Evolutionary conservation across 2,113 vertebrate genomes (phyloP), one percentile per base, ranked within the genome.

Genomic region (Lagopus leucura): DNA sequence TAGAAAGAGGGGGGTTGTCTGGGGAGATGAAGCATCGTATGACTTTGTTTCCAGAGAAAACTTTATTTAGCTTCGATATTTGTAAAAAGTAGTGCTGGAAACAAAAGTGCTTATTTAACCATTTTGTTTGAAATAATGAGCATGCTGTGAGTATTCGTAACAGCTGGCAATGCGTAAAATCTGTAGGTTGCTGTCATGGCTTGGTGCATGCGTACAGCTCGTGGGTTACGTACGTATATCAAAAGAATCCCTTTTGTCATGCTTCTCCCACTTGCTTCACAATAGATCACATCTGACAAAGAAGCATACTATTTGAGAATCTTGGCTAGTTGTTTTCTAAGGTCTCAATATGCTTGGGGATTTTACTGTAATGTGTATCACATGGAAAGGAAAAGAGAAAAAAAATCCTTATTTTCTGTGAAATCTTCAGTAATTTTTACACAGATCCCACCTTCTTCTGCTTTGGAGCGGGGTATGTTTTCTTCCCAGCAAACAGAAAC

Each of bases 91-190:
- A 32, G n/a, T 17, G 43, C 67, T 86, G 81, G 70, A 84, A 95
- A 69, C 66, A 84, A 65, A 42, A 75, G 12, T 64, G 34, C n/a
- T 61, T 89, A n/a, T 82, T 93, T 89, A 92, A 86, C 54, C 9
- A 5, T 84, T 88, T 94, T 47, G 58, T 73, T 86, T 72, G 84
- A 92, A 92, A 45, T 89, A 93, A 82, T 0, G 1, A 95, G 94
- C 95, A 94, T 96, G 92, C 83, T 75, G 61, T 69, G 76, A 84
- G 57, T 75, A 65, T 92, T 90, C 81, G 11, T 69, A 93, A 65
- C 75, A 79, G 69, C 66, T 0, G 0, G 19, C 90, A 93, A 90
- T 72, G 86, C 63, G 54, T 67, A 94, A 90, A 92, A 88, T 72
- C 73, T 84, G 40, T 76, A 81, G 76, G 81, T 63, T 88, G 80